phyloP scores from a whole-genome alignment of 2,888 invertebrate species.

The Campoletis raptor region DNA sequence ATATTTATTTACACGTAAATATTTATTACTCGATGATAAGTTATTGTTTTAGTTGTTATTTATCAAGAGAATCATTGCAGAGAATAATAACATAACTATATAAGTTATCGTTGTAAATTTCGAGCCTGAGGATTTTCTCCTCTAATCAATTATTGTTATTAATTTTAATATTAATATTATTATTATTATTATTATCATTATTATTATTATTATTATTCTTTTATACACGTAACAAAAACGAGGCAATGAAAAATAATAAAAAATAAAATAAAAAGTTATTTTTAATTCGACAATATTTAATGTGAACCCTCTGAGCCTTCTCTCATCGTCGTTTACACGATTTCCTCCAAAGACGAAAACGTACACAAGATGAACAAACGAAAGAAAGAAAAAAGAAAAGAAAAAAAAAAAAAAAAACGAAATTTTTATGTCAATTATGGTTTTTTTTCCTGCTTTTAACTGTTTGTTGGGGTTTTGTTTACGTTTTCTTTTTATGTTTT shows the following conservation, averaged over 20 bases:
- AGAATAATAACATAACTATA: background rate
- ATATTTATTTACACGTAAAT: constrained; percentile 28
- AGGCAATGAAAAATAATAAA: background rate
- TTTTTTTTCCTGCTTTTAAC: background rate
- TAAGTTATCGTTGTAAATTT: constrained; percentile 25
- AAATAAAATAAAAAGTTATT: background rate
- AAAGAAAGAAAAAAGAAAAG: constrained; percentile 20
- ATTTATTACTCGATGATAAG: background rate
- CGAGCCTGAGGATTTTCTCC: background rate
- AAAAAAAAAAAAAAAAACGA: constrained; percentile 23
- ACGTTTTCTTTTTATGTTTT: background rate
- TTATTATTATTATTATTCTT: constrained; percentile 20
- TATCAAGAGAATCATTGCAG: background rate
- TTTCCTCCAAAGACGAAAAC: background rate
- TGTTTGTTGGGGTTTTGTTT: background rate
- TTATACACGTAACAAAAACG: constrained; percentile 36
- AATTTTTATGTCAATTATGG: constrained; percentile 15
- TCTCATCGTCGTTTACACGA: background rate
- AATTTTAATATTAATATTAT: background rate
- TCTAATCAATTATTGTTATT: constrained; percentile 42
- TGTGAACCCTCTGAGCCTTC: background rate
- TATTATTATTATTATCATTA: constrained; percentile 5
- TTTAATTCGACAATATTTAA: constrained; percentile 22
- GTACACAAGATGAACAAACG: background rate
- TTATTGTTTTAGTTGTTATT: background rate